Evolutionary conservation across 1,140 invertebrate genomes (phyloP).

Genomic region (Drosophila pandora): DNA sequence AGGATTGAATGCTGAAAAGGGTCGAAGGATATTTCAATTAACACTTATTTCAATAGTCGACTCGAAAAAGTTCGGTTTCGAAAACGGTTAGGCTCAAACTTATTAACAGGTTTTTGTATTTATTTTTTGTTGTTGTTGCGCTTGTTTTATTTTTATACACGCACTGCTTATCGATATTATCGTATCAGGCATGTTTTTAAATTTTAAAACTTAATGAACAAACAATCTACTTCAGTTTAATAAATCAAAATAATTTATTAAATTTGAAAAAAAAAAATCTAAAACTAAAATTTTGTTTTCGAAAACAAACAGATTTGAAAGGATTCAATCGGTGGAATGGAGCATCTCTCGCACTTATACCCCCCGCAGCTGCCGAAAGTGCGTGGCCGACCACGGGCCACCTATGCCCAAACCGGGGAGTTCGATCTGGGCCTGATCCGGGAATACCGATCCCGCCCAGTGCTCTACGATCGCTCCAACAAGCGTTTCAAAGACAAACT

Average conservation of each 20-base stretch:
- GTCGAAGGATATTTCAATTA: neutral
- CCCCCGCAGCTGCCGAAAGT: slow-evolving; percentile 45
- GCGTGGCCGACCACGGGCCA: slow-evolving; percentile 72
- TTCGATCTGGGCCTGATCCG: slow-evolving; percentile 79
- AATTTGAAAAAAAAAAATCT: slow-evolving; percentile 6
- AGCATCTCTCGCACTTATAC: slow-evolving; percentile 28
- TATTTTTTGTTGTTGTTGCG: neutral
- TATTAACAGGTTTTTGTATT: neutral
- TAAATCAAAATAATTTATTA: slow-evolving; percentile 23
- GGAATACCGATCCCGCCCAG: slow-evolving; percentile 73
- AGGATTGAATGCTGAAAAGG: neutral
- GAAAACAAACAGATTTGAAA: neutral
- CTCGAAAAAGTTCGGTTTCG: neutral
- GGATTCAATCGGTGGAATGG: slow-evolving; percentile 8
- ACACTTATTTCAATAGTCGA: too few relatives aligned
- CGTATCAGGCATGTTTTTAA: slow-evolving; percentile 2
- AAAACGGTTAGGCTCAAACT: neutral
- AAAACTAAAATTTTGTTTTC: slow-evolving; percentile 16
- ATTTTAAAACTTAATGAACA: slow-evolving; percentile 1
- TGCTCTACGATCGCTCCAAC: slow-evolving; percentile 74
- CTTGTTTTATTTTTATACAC: neutral
- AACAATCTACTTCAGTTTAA: slow-evolving; percentile 17
- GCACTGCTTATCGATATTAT: neutral
- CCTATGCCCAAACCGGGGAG: slow-evolving; percentile 76
- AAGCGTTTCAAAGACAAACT: slow-evolving; percentile 77